Conservation (phyloP, 2,888 invertebrate genomes). For the Melolontha melolontha region DNA sequence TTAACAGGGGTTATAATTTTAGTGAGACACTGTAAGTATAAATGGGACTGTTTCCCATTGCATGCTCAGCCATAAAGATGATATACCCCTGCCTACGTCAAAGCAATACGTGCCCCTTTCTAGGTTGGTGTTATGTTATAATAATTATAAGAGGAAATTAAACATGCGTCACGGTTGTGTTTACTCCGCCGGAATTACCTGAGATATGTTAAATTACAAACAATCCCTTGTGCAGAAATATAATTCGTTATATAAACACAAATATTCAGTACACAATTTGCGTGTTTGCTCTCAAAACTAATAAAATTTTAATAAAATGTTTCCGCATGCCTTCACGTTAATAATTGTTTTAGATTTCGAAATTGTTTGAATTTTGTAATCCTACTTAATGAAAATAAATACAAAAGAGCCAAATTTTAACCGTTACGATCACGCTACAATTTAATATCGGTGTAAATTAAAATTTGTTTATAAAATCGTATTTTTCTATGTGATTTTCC, state of each 20-base stretch:
- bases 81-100: slow-evolving; percentile 35
- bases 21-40: slow-evolving; percentile 20
- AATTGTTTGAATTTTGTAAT: not conserved
- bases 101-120: slow-evolving; percentile 32
- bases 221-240: slow-evolving; percentile 35
- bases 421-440: too few species aligned
- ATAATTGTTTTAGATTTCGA: not conserved
- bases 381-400: too few species aligned
- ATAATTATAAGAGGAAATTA: slow-evolving; percentile 48
- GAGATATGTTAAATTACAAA: slow-evolving; percentile 37
- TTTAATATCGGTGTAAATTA: too few species aligned
- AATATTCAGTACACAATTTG: slow-evolving; percentile 25
- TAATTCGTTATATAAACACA: slow-evolving; percentile 27
- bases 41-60: slow-evolving; percentile 27
- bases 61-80: slow-evolving; percentile 37
- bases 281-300: slow-evolving; percentile 16
- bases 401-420: too few species aligned
- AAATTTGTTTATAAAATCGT: too few species aligned
- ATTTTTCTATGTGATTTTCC: too few species aligned
- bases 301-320: slow-evolving; percentile 15
- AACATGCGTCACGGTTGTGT: slow-evolving; percentile 38
- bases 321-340: not conserved
- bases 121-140: not conserved
- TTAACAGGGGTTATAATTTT: slow-evolving; percentile 39
- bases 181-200: slow-evolving; percentile 28